Conservation (phyloP, 64 coral and sea anemone species). For the Pocillopora verrucosa region DNA sequence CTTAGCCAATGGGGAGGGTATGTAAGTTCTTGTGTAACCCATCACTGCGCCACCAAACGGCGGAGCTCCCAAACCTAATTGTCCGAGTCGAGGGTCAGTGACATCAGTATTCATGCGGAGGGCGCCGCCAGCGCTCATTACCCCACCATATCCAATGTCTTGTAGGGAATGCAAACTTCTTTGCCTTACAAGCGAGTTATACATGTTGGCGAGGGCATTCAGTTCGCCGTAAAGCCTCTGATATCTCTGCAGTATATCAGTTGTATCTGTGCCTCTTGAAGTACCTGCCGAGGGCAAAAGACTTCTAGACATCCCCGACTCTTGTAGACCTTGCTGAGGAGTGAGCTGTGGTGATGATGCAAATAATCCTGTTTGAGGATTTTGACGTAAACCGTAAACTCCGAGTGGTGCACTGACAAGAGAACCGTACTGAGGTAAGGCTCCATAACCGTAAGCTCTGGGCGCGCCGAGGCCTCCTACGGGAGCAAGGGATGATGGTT, state of each 20-base stretch:
- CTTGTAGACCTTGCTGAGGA: background rate
- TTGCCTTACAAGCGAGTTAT: slow-evolving; percentile 56
- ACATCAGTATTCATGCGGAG: background rate
- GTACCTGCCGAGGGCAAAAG: slow-evolving; percentile 12
- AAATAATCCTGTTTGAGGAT: background rate
- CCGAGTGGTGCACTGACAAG: slow-evolving; percentile 19
- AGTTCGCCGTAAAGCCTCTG: slow-evolving; percentile 8
- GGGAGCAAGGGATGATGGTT: slow-evolving; percentile 17
- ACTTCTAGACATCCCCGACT: slow-evolving; percentile 27
- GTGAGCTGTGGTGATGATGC: background rate
- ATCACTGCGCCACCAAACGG: background rate
- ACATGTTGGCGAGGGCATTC: slow-evolving; percentile 26
- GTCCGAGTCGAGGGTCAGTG: slow-evolving; percentile 26
- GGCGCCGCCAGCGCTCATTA: background rate
- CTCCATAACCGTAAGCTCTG: background rate
- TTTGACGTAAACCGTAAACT: background rate
- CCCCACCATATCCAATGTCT: background rate
- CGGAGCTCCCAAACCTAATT: slow-evolving; percentile 25
- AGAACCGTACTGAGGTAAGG: slow-evolving; percentile 30
- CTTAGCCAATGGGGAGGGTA: slow-evolving; percentile 18
- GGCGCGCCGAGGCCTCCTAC: background rate
- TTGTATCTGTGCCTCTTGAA: slow-evolving; percentile 1
- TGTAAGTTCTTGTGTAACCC: slow-evolving; percentile 9
- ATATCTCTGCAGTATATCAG: slow-evolving; percentile 9
- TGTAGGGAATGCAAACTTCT: background rate